These are phyloP conservation scores for Aromia moschata DNA, from an alignment of 2,888 invertebrate species.

Conservation along the genomic window DNA sequence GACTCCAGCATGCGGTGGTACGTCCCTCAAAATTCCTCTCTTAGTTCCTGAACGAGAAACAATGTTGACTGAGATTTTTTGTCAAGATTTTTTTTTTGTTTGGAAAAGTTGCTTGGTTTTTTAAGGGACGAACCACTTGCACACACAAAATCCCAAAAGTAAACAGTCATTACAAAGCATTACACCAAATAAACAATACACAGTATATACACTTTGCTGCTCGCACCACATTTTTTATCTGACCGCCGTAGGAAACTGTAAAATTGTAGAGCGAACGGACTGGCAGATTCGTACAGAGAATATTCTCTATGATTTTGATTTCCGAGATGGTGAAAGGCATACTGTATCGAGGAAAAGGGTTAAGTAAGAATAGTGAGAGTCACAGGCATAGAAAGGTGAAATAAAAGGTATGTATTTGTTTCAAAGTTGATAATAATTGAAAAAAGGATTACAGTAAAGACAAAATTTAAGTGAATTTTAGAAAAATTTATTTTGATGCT, in stretches of 20 bases:
- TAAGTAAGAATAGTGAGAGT: too few relatives aligned
- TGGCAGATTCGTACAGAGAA: too few relatives aligned
- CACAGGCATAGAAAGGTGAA: too few relatives aligned
- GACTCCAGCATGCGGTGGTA: constrained; percentile 46
- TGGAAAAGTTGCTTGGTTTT: constrained; percentile 34
- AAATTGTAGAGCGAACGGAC: too few relatives aligned
- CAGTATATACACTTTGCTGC: constrained; percentile 14
- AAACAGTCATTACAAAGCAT: constrained; percentile 51
- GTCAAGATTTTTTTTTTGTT: constrained; percentile 34
- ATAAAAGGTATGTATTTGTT: too few relatives aligned
- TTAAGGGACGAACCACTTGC: constrained; percentile 57
- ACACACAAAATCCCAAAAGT: constrained; percentile 52
- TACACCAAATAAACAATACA: constrained; percentile 44
- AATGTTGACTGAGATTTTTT: constrained; percentile 38
- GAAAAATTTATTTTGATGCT: too few relatives aligned
- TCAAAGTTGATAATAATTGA: too few relatives aligned
- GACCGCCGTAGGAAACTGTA: background rate
- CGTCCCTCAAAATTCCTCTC: constrained; percentile 51
- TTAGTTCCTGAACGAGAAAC: constrained; percentile 57
- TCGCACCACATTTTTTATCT: background rate
- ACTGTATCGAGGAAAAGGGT: too few relatives aligned
- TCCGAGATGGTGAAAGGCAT: too few relatives aligned
- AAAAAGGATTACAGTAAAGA: too few relatives aligned
- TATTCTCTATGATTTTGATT: too few relatives aligned
- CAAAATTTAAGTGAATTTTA: too few relatives aligned